Percentiles rank a stretch among this genome's conserved stretches.
phyloP scores from a whole-genome alignment of 2,888 invertebrate genomes.

The Matsumyia berberina region DNA sequence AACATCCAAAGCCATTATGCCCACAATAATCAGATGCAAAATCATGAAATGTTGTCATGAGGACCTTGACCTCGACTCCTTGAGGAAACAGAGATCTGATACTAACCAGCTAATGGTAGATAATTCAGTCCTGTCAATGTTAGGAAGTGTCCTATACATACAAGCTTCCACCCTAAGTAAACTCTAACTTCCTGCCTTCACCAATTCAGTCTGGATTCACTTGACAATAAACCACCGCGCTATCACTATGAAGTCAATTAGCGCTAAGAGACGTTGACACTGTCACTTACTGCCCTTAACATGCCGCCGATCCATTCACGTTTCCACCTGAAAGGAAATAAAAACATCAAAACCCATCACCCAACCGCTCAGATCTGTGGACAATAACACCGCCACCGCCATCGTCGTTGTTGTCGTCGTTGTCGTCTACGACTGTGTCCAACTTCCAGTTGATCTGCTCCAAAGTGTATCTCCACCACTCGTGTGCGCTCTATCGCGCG shows the following conservation, averaged over 20 bases:
- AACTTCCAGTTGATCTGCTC: conserved; percentile 41
- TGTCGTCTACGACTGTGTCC: background rate
- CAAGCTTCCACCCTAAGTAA: too few species aligned
- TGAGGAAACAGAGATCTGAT: too few species aligned
- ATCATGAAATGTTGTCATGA: too few species aligned
- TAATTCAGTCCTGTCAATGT: too few species aligned
- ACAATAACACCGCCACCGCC: conserved; percentile 40
- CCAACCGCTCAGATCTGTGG: conserved; percentile 25
- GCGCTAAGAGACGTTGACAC: conserved; percentile 40
- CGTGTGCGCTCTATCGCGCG: conserved; percentile 46
- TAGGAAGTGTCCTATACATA: too few species aligned
- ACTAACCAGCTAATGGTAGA: too few species aligned
- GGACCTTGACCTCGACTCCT: too few species aligned
- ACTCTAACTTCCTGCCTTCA: too few species aligned
- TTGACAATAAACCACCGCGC: background rate
- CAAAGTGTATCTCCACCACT: conserved; percentile 4
- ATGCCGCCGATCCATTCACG: conserved; percentile 60
- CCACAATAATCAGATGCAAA: too few species aligned
- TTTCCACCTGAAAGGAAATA: conserved; percentile 19
- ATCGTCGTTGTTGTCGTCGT: background rate
- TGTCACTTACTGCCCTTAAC: conserved; percentile 45
- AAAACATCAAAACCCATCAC: conserved; percentile 31
- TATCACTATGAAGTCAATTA: conserved; percentile 19
- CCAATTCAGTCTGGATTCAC: background rate
- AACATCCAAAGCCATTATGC: too few species aligned